These are phyloP conservation scores for Cherax destructor DNA, from an alignment of 1,140 invertebrate genomes.

Conservation along the genomic window DNA sequence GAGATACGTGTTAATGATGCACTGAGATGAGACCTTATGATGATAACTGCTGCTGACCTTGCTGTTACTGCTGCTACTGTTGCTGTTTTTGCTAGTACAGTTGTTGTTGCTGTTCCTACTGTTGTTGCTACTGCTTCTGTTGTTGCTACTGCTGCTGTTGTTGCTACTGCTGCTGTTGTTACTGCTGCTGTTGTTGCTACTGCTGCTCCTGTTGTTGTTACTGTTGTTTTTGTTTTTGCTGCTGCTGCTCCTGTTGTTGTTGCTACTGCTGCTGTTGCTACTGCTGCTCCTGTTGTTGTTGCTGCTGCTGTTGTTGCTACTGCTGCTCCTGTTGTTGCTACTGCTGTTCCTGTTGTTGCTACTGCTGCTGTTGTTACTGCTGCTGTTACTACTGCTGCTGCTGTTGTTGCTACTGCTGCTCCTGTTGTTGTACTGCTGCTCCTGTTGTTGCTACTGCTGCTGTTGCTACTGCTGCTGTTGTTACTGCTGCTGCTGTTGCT, in stretches of 20 bases:
- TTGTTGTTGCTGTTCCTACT: too few relatives aligned
- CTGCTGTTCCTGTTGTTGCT: background rate
- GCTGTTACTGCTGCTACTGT: too few relatives aligned
- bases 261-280: background rate
- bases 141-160: too few relatives aligned
- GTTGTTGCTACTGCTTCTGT: too few relatives aligned
- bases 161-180: too few relatives aligned
- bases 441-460: background rate
- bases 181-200: too few relatives aligned
- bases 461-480: background rate
- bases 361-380: background rate
- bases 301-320: background rate
- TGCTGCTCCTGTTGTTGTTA: background rate
- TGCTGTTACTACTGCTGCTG: background rate
- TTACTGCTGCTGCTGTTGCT: background rate
- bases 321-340: background rate
- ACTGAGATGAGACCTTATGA: too few relatives aligned
- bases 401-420: background rate
- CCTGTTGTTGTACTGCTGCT: background rate
- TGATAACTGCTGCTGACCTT: too few relatives aligned
- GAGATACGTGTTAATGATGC: too few relatives aligned
- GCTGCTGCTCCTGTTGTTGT: background rate
- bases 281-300: background rate
- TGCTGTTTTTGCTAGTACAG: too few relatives aligned
- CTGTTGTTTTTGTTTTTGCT: too few relatives aligned